Evolutionary conservation across 2,797 vertebrate genomes (phyloP).

Genomic region (Danio tinwini): DNA sequence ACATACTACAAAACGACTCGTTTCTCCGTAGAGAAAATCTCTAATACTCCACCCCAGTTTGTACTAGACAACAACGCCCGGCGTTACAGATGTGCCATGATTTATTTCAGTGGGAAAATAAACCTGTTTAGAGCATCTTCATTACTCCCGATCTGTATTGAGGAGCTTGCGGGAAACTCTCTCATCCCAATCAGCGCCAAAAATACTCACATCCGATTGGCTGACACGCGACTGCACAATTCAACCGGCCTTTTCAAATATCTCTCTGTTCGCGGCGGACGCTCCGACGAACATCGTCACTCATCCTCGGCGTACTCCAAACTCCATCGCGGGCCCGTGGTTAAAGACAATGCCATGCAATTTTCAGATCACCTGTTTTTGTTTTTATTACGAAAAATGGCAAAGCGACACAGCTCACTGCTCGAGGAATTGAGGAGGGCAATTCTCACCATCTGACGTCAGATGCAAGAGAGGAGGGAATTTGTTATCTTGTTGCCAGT

Average conservation of each 20-base stretch:
- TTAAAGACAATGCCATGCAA: background rate
- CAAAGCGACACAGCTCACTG: constrained; percentile 39
- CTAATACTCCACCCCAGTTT: background rate
- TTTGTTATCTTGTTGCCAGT: constrained; percentile 52
- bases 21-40: background rate
- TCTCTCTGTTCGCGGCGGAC: constrained; percentile 33
- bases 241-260: constrained; percentile 90
- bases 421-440: constrained; percentile 56
- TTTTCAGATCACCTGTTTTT: constrained; percentile 39
- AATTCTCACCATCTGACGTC: constrained; percentile 62
- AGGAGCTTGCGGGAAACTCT: constrained; percentile 82
- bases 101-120: constrained; percentile 45
- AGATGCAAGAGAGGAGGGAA: constrained; percentile 44
- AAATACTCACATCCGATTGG: constrained; percentile 93
- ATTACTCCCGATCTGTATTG: constrained; percentile 71
- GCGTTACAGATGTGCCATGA: background rate
- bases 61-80: background rate
- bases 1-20: constrained; percentile 40
- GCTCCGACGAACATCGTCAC: constrained; percentile 51
- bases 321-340: background rate
- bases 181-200: constrained; percentile 92
- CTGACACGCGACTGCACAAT: constrained; percentile 74
- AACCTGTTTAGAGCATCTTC: constrained; percentile 72
- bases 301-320: background rate
- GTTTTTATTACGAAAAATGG: constrained; percentile 49